phyloP scores from a whole-genome alignment of 2,888 invertebrate species.

The Mystacides longicornis region DNA sequence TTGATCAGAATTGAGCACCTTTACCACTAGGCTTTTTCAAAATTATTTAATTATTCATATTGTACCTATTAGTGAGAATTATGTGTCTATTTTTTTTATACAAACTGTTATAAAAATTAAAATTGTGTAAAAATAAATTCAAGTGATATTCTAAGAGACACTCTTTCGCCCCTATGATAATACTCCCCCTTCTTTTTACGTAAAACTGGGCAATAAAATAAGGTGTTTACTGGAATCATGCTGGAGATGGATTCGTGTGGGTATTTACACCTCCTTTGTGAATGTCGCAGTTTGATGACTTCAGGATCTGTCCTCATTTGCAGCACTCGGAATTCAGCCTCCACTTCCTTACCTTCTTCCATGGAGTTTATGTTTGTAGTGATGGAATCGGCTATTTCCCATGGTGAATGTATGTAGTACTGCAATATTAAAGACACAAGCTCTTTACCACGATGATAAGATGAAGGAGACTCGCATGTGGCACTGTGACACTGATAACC shows the following conservation, averaged over 20 bases:
- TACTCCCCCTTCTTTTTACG: no score
- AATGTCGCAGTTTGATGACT: constrained; percentile 36
- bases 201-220: no score
- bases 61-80: not conserved
- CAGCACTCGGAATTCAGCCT: constrained; percentile 38
- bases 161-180: no score
- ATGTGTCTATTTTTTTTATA: not conserved
- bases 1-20: no score
- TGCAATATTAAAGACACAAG: constrained; percentile 27
- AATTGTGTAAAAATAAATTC: no score
- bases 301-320: constrained; percentile 38
- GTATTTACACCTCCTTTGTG: constrained; percentile 42
- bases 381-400: constrained; percentile 45
- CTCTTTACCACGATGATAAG: no score
- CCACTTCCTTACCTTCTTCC: constrained; percentile 38
- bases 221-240: no score
- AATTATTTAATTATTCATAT: no score
- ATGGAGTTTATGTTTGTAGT: constrained; percentile 43
- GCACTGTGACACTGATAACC: no score
- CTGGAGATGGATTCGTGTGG: constrained; percentile 42
- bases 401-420: constrained; percentile 50
- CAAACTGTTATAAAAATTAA: not conserved
- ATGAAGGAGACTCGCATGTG: not conserved
- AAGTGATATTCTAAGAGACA: no score
- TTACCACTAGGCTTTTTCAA: no score